Evolutionary conservation across 2,797 vertebrate species (phyloP).

Genomic region (Danionella dracula): DNA sequence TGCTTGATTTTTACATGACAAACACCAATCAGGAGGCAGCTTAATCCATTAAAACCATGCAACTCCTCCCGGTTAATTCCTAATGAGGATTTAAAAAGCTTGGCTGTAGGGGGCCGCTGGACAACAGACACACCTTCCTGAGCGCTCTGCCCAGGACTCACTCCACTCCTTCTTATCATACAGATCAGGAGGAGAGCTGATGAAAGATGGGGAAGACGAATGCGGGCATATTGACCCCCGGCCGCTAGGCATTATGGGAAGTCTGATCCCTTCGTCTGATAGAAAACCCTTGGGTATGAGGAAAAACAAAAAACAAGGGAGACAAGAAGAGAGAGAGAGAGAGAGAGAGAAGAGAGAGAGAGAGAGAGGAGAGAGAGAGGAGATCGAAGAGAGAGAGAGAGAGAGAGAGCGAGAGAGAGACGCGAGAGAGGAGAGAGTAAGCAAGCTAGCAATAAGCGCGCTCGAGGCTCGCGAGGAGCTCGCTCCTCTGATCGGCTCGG

Average conservation of each 20-base stretch:
- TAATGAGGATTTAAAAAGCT: conserved; percentile 73
- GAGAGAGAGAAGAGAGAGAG: conserved; percentile 26
- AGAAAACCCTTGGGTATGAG: conserved; percentile 60
- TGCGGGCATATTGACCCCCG: conserved; percentile 53
- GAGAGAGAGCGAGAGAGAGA: too few species aligned
- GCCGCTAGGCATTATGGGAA: conserved; percentile 61
- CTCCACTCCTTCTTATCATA: conserved; percentile 64
- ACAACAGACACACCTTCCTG: conserved; percentile 66
- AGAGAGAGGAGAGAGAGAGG: conserved; percentile 28
- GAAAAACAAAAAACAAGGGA: conserved; percentile 48
- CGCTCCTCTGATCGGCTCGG: too few species aligned
- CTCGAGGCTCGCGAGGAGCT: too few species aligned
- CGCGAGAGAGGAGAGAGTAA: too few species aligned
- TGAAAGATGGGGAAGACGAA: conserved; percentile 65
- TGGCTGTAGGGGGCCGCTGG: conserved; percentile 62
- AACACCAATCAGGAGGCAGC: conserved; percentile 72
- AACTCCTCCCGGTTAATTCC: conserved; percentile 69
- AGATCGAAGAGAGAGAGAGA: conserved; percentile 23
- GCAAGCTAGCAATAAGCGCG: too few species aligned
- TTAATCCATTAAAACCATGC: conserved; percentile 69
- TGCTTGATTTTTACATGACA: conserved; percentile 62
- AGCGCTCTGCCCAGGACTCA: conserved; percentile 62
- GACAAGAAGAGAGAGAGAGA: conserved; percentile 42
- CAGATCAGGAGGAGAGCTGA: conserved; percentile 67
- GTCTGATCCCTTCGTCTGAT: conserved; percentile 59